Percentiles rank a stretch among this genome's conserved stretches.
phyloP scores from a whole-genome alignment of 2,888 invertebrate species.

The Coelinius sp. region DNA sequence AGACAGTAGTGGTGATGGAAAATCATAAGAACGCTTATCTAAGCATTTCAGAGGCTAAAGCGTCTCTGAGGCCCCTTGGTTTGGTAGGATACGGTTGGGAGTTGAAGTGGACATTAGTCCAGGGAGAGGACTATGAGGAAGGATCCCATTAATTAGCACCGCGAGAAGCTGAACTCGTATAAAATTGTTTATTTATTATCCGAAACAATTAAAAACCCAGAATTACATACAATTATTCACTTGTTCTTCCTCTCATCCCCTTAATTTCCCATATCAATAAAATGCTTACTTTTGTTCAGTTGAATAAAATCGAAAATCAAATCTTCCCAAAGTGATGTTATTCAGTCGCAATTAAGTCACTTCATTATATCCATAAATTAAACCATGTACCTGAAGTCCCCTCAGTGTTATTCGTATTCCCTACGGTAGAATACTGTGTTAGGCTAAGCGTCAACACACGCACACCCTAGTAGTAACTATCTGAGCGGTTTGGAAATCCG shows the following conservation, averaged over 20 bases:
- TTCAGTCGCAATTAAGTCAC: conserved; percentile 22
- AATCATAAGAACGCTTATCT: too few relatives aligned
- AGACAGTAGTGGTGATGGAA: too few relatives aligned
- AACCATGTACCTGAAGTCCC: conserved; percentile 20
- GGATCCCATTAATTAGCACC: too few relatives aligned
- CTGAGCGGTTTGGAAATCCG: conserved; percentile 20
- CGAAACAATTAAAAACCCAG: not conserved
- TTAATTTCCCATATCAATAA: not conserved
- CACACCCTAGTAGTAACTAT: conserved; percentile 10
- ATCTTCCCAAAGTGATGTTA: not conserved
- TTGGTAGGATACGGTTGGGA: too few relatives aligned
- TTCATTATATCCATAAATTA: conserved; percentile 18
- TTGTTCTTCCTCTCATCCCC: not conserved
- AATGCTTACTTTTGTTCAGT: not conserved
- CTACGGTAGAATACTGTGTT: not conserved
- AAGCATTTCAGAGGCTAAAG: too few relatives aligned
- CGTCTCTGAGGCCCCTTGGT: too few relatives aligned
- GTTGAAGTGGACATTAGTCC: too few relatives aligned
- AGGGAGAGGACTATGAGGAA: too few relatives aligned
- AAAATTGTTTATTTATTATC: not conserved
- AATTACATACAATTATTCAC: not conserved
- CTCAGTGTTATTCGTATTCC: conserved; percentile 6
- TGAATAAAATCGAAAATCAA: not conserved
- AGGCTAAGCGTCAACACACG: conserved; percentile 6
- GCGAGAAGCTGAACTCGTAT: too few relatives aligned